Evolutionary conservation across 2,797 vertebrate genomes (phyloP).

Genomic region (Jordanella pulchra): DNA sequence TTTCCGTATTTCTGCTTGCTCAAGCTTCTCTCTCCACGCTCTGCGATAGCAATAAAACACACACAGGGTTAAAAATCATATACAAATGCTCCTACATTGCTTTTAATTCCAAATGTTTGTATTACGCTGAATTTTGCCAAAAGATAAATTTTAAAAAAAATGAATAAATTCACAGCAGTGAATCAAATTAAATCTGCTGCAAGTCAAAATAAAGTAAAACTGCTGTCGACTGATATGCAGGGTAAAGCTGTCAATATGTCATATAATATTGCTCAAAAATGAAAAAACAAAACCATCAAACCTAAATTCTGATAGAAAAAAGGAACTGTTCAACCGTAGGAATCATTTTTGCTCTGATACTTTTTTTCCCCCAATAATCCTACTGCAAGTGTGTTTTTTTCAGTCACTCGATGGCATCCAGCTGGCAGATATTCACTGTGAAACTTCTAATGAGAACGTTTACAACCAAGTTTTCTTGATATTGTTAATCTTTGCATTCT

Average conservation of each 20-base stretch:
- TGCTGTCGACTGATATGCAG: neutral
- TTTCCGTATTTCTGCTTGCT: slow-evolving; percentile 92
- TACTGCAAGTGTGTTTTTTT: neutral
- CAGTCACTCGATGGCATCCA: neutral
- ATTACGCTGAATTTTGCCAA: neutral
- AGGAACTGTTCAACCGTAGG: neutral
- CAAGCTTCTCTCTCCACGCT: slow-evolving; percentile 91
- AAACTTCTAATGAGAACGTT: neutral
- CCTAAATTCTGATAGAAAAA: neutral
- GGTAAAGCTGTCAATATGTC: neutral
- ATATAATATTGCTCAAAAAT: neutral
- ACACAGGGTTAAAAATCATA: neutral
- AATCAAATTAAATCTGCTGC: neutral
- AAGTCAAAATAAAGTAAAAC: neutral
- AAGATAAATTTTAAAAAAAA: neutral
- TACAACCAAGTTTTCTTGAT: neutral
- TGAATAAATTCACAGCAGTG: too few relatives aligned
- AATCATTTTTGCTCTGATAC: neutral
- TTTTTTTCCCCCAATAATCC: neutral
- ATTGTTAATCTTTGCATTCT: neutral
- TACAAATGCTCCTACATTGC: neutral
- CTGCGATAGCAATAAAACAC: slow-evolving; percentile 62
- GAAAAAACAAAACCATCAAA: neutral
- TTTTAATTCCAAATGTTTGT: neutral
- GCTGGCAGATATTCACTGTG: neutral